Conservation (phyloP, 2,797 vertebrate species). For the Salarias fasciatus region DNA sequence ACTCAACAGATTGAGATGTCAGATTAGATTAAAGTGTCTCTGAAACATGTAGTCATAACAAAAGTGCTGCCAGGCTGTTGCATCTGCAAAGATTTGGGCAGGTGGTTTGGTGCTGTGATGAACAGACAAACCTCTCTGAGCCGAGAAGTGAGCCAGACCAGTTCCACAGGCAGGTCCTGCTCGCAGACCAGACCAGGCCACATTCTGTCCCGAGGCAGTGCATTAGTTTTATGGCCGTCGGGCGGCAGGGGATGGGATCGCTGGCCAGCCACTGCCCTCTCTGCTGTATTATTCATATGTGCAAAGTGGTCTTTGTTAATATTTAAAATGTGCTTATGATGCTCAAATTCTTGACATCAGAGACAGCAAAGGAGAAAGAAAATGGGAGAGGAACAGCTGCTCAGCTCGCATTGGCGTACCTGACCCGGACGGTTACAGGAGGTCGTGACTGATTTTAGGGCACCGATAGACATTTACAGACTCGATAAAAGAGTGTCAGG, state of each 20-base stretch:
- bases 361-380: slow-evolving; percentile 61
- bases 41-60: slow-evolving; percentile 74
- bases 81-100: slow-evolving; percentile 69
- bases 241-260: slow-evolving; percentile 78
- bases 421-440: slow-evolving; percentile 49
- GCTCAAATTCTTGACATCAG: slow-evolving; percentile 78
- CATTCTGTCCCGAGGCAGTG: slow-evolving; percentile 76
- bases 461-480: slow-evolving; percentile 62
- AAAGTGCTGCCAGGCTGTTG: slow-evolving; percentile 67
- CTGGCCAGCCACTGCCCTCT: slow-evolving; percentile 79
- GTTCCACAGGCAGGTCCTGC: slow-evolving; percentile 53
- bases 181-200: slow-evolving; percentile 54
- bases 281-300: slow-evolving; percentile 87
- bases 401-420: slow-evolving; percentile 42
- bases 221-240: slow-evolving; percentile 85
- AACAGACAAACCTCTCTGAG: slow-evolving; percentile 50
- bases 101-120: slow-evolving; percentile 57
- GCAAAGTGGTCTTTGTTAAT: slow-evolving; percentile 90
- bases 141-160: slow-evolving; percentile 37
- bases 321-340: slow-evolving; percentile 89
- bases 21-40: slow-evolving; percentile 73
- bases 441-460: slow-evolving; percentile 62
- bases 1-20: slow-evolving; percentile 75
- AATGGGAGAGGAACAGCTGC: slow-evolving; percentile 58
- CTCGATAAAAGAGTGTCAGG: slow-evolving; percentile 53